Base-by-base conservation (phyloP, 2,113 vertebrate species). In the Ochotona princeps region DNA sequence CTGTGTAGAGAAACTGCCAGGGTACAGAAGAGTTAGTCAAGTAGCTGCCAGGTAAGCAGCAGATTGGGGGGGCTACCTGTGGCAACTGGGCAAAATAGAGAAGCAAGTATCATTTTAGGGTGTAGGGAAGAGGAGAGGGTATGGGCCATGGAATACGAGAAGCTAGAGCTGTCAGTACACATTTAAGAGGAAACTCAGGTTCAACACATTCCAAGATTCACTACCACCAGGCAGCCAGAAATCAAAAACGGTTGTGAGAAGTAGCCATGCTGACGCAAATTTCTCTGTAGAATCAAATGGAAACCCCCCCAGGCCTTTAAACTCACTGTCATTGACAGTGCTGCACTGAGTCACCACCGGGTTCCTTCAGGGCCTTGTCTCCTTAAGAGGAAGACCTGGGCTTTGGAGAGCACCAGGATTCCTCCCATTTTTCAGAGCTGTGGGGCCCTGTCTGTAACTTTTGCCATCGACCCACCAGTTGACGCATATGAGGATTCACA, bases 71-170 rank as follows among this genome's bases (percentile, higher is more conserved):
- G 12, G 13, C 25, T 65, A 51, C 35, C 44, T 3, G 0, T 23
- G 21, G 2, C n/a, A 49, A 44, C 38, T 1, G 0, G 60, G n/a
- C 2, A 18, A 57, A 1, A 15, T 0, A 15, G 38, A 35, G 72
- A 51, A 87, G 49, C 14, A 23, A 49, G 28, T 10, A 14, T 14
- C 30, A 1, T 47, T 88, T 61, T 38, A 30, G 38, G 17, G 65
- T 2, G 4, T 18, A 57, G 54, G 54, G 54, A 57, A 57, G 13
- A 17, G n/a, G 38, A 18, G 21, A 25, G 60, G 14, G n/a, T 8
- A 15, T 18, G 35, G 11, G 28, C 7, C 18, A 17, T 1, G 23
- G 8, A 7, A 74, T 20, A 60, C 51, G 73, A 38, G 54, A 91
- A 81, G 30, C 57, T 60, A 67, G 2, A 18, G 17, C 61, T 87